Base-by-base conservation (phyloP, 2,113 vertebrate species). In the Physeter macrocephalus region DNA sequence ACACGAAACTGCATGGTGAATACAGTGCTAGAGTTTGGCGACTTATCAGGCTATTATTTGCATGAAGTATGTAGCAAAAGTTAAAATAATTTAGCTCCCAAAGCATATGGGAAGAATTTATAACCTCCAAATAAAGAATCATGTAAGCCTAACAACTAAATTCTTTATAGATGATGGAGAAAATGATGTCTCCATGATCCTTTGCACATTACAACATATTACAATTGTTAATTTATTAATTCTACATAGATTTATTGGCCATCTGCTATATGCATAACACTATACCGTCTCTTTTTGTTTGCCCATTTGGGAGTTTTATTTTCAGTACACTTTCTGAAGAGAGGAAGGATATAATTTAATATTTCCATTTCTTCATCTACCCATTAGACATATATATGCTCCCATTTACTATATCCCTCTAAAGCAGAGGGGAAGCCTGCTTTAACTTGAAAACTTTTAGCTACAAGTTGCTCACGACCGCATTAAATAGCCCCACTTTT, bases 41-140 rank as follows among this genome's bases (percentile, higher is more conserved):
- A 87, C 12, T 59, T 71, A 59, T 9, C 13, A 67, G 11, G 31
- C 23, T 77, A 85, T 93, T 66, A 20, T 88, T 92, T 96, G 6
- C 62, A 69, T 59, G 27, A 97, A 89, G 21, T 39, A 61, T 67
- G 8, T 39, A 64, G 41, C 10, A 75, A 90, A 87, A 88, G 41
- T 46, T 34, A 31, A 77, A 87, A 61, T 93, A 91, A 66, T 69
- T 93, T 88, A 64, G 4, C 10, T 88, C 17, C 13, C 69, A 92
- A 67, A 93, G 41, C 43, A 86, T 71, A 84, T 20, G 34, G 41
- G 31, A 6, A 92, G 71, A 88, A 91, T 95, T 93, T 85, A 82
- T 85, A 71, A 81, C 61, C 39, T 95, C 81, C 21, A 94, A 93
- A 88, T 90, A 77, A 91, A 93, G 20, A 93, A 39, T 27, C 52